Percentiles rank a stretch among this genome's conserved stretches.
These are phyloP conservation scores for Glomeris marginata DNA, from an alignment of 2,888 invertebrate genomes.

Conservation along the genomic window DNA sequence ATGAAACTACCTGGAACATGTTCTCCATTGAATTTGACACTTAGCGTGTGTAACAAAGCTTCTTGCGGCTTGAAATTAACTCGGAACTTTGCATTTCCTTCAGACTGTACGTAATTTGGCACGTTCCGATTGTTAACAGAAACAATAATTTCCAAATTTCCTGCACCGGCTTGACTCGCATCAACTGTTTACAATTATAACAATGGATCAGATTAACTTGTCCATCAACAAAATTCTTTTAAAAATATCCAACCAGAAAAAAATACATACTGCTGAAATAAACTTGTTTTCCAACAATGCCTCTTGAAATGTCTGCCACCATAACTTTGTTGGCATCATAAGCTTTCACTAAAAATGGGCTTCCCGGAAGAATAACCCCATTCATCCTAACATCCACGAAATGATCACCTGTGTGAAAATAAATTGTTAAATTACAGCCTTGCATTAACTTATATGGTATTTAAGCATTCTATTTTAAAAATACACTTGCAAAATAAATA, in stretches of 20 bases:
- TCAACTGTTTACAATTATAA: slow-evolving; percentile 33
- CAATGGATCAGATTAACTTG: slow-evolving; percentile 4
- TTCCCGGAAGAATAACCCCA: slow-evolving; percentile 77
- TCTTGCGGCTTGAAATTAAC: slow-evolving; percentile 94
- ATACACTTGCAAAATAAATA: too few relatives aligned
- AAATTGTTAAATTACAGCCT: background rate
- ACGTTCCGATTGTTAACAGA: slow-evolving; percentile 93
- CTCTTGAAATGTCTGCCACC: slow-evolving; percentile 81
- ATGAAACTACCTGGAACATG: slow-evolving; percentile 41
- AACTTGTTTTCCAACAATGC: slow-evolving; percentile 79
- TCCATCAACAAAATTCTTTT: slow-evolving; percentile 24
- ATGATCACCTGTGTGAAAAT: slow-evolving; percentile 48
- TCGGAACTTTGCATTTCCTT: slow-evolving; percentile 86
- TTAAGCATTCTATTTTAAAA: too few relatives aligned
- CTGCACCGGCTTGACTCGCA: slow-evolving; percentile 59
- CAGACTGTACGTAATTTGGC: slow-evolving; percentile 93
- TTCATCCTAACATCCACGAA: slow-evolving; percentile 61
- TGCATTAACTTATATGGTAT: too few relatives aligned
- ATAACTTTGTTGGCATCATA: slow-evolving; percentile 91
- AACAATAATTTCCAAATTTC: slow-evolving; percentile 93
- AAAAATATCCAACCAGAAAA: slow-evolving; percentile 19
- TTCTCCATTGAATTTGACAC: slow-evolving; percentile 63
- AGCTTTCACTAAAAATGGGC: slow-evolving; percentile 88
- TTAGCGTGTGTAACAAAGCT: slow-evolving; percentile 76
- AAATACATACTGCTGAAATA: slow-evolving; percentile 68